These are phyloP conservation scores for Cryptocheilus praepositus DNA, from an alignment of 2,888 invertebrate genomes.

Conservation along the genomic window DNA sequence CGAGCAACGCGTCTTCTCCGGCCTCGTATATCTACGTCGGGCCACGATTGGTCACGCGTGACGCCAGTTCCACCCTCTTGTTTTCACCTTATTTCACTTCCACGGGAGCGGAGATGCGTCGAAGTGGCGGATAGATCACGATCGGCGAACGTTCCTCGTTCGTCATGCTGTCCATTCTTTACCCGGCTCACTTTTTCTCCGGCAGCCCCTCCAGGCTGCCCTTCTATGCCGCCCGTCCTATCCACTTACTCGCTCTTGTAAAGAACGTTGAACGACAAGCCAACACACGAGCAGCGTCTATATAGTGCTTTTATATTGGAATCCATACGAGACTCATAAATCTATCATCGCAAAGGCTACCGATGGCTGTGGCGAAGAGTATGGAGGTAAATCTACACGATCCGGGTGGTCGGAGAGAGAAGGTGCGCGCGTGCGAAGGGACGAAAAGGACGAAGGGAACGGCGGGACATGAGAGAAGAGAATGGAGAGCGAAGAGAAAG, in stretches of 20 bases:
- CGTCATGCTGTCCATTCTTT: slow-evolving; percentile 58
- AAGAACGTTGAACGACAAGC: slow-evolving; percentile 21
- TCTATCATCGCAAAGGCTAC: slow-evolving; percentile 55
- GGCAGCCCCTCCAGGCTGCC: neutral
- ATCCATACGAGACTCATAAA: slow-evolving; percentile 63
- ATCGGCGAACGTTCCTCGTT: slow-evolving; percentile 55
- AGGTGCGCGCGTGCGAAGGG: slow-evolving; percentile 1
- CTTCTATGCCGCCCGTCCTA: slow-evolving; percentile 5
- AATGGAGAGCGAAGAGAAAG: neutral
- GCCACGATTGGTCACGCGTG: slow-evolving; percentile 17
- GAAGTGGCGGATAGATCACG: slow-evolving; percentile 48
- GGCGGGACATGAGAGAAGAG: too few species aligned
- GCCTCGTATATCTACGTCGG: too few species aligned
- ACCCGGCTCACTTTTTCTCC: slow-evolving; percentile 38
- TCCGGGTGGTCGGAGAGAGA: slow-evolving; percentile 17
- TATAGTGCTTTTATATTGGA: slow-evolving; percentile 66
- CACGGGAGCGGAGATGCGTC: slow-evolving; percentile 26
- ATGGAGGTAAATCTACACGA: slow-evolving; percentile 39
- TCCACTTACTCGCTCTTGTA: slow-evolving; percentile 10
- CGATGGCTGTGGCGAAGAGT: slow-evolving; percentile 21
- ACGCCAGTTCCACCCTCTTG: slow-evolving; percentile 17
- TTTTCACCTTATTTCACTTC: slow-evolving; percentile 22
- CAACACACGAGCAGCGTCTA: slow-evolving; percentile 31
- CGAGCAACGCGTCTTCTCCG: neutral
- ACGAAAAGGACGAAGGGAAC: too few species aligned